These are phyloP conservation scores for Antigone vipio DNA, from an alignment of 2,113 vertebrate genomes.

Conservation along the genomic window DNA sequence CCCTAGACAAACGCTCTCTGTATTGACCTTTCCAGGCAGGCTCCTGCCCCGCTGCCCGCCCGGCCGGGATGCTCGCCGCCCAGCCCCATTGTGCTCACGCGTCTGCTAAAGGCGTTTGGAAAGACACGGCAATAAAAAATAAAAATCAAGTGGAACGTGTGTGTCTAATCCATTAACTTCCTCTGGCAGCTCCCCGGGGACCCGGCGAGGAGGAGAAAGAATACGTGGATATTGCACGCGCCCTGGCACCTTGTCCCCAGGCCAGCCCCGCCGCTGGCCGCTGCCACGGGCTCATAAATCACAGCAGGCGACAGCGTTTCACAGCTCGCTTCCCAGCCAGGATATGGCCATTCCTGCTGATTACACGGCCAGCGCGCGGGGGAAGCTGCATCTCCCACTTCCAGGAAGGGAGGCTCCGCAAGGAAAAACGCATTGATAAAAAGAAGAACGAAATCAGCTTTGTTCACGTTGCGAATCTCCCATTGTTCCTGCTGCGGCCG, in stretches of 20 bases:
- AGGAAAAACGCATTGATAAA: constrained; percentile 80
- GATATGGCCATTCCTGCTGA: constrained; percentile 78
- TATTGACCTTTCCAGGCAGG: constrained; percentile 11
- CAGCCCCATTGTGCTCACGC: neutral
- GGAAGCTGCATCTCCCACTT: constrained; percentile 71
- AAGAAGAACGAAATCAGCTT: constrained; percentile 68
- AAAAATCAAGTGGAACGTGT: constrained; percentile 37
- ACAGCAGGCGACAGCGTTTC: constrained; percentile 74
- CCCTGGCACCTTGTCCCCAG: constrained; percentile 61
- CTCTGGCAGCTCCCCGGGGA: constrained; percentile 39
- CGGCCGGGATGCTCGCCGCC: neutral
- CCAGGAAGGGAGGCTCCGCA: constrained; percentile 88
- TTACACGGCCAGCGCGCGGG: constrained; percentile 66
- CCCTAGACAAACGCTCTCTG: neutral
- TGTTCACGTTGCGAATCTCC: constrained; percentile 77
- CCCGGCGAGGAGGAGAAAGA: constrained; percentile 64
- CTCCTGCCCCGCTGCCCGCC: neutral
- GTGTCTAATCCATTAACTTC: constrained; percentile 59
- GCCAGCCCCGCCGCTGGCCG: constrained; percentile 46
- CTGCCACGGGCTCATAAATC: constrained; percentile 73
- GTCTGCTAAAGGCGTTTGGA: constrained; percentile 50
- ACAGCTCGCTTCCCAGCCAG: constrained; percentile 77
- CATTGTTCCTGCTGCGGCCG: constrained; percentile 81
- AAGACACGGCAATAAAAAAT: constrained; percentile 50
- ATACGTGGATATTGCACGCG: constrained; percentile 75